These are phyloP conservation scores for Andrena minutula DNA, from an alignment of 2,888 invertebrate genomes.

Conservation along the genomic window DNA sequence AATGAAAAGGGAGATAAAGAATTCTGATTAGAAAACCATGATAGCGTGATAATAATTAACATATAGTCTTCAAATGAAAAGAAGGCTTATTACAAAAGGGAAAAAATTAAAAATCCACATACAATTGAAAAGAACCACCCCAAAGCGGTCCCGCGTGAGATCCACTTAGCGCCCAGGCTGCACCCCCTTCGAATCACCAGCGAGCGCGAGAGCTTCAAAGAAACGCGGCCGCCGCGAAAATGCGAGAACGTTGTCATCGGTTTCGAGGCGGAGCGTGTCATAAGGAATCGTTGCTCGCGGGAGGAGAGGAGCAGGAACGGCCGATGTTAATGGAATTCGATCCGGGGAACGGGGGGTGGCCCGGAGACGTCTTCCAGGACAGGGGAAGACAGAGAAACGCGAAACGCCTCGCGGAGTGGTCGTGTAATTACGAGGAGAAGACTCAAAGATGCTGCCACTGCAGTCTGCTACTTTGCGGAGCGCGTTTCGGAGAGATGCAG, in stretches of 20 bases:
- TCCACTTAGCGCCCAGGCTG: constrained; percentile 25
- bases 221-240: constrained; percentile 34
- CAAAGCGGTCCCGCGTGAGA: constrained; percentile 33
- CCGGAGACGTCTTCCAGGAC: constrained; percentile 56
- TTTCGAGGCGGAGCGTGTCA: constrained; percentile 15
- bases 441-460: constrained; percentile 70
- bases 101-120: no score
- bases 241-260: constrained; percentile 63
- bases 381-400: constrained; percentile 58
- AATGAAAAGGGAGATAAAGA: no score
- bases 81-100: no score
- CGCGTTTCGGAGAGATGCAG: constrained; percentile 51
- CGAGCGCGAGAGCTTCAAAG: constrained; percentile 16
- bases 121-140: background rate
- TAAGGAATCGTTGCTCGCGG: constrained; percentile 5
- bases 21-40: no score
- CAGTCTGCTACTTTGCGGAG: constrained; percentile 54
- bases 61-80: no score
- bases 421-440: constrained; percentile 75
- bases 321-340: constrained; percentile 72
- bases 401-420: constrained; percentile 57
- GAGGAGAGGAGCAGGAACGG: constrained; percentile 31
- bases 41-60: no score
- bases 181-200: constrained; percentile 11
- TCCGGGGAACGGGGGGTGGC: constrained; percentile 62